These are phyloP conservation scores for Aphaenogaster ashmeadi DNA, from an alignment of 1,140 invertebrate species.

Conservation along the genomic window DNA sequence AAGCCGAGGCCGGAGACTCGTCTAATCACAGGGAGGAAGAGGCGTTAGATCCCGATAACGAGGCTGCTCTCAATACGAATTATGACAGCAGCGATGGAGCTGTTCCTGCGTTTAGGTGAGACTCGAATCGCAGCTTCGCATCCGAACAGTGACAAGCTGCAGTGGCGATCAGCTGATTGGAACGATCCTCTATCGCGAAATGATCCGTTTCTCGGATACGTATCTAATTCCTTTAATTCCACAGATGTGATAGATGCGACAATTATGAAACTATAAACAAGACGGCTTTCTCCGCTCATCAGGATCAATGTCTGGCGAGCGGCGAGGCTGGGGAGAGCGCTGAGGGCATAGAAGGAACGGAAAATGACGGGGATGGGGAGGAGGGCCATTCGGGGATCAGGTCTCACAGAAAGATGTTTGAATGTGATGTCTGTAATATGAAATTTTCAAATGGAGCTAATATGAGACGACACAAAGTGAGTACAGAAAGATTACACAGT, in stretches of 20 bases:
- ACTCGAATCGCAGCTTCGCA: background rate
- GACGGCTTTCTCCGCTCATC: slow-evolving; percentile 88
- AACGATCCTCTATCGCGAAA: no score
- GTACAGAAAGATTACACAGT: slow-evolving; percentile 10
- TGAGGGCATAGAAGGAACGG: slow-evolving; percentile 81
- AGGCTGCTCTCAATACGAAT: slow-evolving; percentile 88
- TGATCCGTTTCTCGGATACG: background rate
- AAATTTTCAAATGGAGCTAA: slow-evolving; percentile 98
- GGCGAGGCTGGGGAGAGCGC: slow-evolving; percentile 83
- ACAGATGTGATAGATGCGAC: slow-evolving; percentile 90
- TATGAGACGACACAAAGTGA: slow-evolving; percentile 95
- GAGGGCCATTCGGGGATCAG: slow-evolving; percentile 87
- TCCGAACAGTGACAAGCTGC: background rate
- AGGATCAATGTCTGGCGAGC: slow-evolving; percentile 88
- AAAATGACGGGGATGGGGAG: slow-evolving; percentile 84
- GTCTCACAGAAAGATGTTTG: slow-evolving; percentile 93
- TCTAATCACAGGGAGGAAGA: slow-evolving; percentile 85
- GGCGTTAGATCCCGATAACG: slow-evolving; percentile 83
- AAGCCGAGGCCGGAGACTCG: slow-evolving; percentile 82
- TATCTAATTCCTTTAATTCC: slow-evolving; percentile 47
- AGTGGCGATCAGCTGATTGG: background rate
- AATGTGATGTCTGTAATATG: slow-evolving; percentile 98
- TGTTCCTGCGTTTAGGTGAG: slow-evolving; percentile 86
- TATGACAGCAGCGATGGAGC: slow-evolving; percentile 89
- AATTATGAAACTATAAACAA: slow-evolving; percentile 90